Conservation (phyloP, 2,888 invertebrate species). For the Diadegma fenestrale region DNA sequence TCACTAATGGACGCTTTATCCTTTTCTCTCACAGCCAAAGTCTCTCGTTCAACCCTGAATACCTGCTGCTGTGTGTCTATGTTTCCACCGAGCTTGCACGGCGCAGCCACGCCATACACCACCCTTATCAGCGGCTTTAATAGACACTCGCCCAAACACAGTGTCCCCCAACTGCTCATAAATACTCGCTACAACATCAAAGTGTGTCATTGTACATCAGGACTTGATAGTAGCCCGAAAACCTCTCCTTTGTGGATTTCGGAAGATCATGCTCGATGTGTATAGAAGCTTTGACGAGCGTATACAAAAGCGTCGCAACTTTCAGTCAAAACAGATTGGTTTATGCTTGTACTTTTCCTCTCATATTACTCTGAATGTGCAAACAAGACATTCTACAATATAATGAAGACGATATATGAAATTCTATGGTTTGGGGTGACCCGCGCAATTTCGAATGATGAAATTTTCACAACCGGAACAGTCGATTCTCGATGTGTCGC, state of each 20-base stretch:
- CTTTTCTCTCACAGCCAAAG: not conserved
- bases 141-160: constrained; percentile 4
- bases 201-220: constrained; percentile 1
- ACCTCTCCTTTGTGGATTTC: constrained; percentile 6
- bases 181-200: not conserved
- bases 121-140: constrained; percentile 9
- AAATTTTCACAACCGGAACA: not conserved
- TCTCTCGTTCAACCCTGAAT: not conserved
- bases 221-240: not conserved
- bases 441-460: too few species aligned
- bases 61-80: not conserved
- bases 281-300: not conserved
- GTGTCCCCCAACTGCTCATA: constrained; percentile 3
- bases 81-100: not conserved
- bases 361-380: not conserved
- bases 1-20: constrained; percentile 12
- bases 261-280: not conserved
- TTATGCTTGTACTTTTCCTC: not conserved
- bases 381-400: not conserved
- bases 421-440: not conserved
- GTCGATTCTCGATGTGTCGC: not conserved
- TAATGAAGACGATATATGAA: not conserved
- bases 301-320: not conserved
- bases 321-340: not conserved
- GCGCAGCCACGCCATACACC: not conserved